A percentile compares a stretch with the other conserved stretches of the same genome.
These are phyloP conservation scores for Ochropleura plecta DNA, from an alignment of 2,888 invertebrate species.

Conservation along the genomic window DNA sequence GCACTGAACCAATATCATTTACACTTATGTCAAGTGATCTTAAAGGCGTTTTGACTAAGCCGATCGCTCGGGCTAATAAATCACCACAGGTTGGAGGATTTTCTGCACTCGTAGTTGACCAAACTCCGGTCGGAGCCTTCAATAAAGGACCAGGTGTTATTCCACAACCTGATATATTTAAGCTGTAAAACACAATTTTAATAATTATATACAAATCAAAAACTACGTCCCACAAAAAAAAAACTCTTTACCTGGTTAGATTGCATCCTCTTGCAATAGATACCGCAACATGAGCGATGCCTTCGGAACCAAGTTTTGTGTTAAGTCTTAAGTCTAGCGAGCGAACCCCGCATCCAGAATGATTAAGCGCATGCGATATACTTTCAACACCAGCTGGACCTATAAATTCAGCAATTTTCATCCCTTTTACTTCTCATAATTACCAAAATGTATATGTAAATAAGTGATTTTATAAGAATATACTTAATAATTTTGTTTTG, in stretches of 20 bases:
- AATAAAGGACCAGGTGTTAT: constrained; percentile 82
- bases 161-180: constrained; percentile 88
- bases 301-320: constrained; percentile 85
- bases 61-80: constrained; percentile 87
- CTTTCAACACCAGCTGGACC: constrained; percentile 84
- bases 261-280: constrained; percentile 88
- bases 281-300: constrained; percentile 85
- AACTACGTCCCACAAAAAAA: not conserved
- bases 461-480: too few relatives aligned
- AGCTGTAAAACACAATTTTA: constrained; percentile 66
- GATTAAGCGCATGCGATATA: constrained; percentile 84
- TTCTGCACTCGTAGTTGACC: constrained; percentile 86
- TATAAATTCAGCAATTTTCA: constrained; percentile 55
- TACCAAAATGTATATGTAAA: not conserved
- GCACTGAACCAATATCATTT: constrained; percentile 87
- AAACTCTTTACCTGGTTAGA: constrained; percentile 79
- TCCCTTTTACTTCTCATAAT: not conserved
- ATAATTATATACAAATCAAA: not conserved
- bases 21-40: constrained; percentile 87
- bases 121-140: constrained; percentile 87
- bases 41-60: constrained; percentile 86
- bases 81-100: constrained; percentile 88
- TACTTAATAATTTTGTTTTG: not conserved
- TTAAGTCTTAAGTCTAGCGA: constrained; percentile 85
- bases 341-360: constrained; percentile 82